phyloP scores from a whole-genome alignment of 2,888 invertebrate species.

The Trissolcus japonicus region DNA sequence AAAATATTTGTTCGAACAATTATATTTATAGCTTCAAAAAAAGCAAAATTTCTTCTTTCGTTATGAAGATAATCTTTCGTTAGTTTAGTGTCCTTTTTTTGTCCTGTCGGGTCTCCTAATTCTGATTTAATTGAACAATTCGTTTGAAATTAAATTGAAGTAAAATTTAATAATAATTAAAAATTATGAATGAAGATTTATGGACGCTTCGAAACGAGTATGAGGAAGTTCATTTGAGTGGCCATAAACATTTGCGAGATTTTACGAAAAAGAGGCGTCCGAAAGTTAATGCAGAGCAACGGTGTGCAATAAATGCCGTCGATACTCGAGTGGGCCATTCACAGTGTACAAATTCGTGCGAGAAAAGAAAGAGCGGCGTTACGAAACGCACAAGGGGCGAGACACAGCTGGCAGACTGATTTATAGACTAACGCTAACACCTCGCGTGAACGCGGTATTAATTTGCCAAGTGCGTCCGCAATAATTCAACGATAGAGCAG shows the following conservation, averaged over 20 bases:
- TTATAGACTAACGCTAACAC: constrained; percentile 57
- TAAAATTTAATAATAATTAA: too few species aligned
- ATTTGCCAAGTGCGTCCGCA: constrained; percentile 59
- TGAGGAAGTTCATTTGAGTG: not conserved
- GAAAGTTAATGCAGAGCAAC: constrained; percentile 42
- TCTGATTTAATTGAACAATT: too few species aligned
- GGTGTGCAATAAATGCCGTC: constrained; percentile 40
- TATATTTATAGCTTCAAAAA: too few species aligned
- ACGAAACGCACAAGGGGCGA: constrained; percentile 51
- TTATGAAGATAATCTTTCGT: too few species aligned
- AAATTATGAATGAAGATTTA: too few species aligned
- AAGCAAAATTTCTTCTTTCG: too few species aligned
- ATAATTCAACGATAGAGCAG: constrained; percentile 57
- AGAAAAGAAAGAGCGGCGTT: constrained; percentile 51
- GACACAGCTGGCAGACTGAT: constrained; percentile 54
- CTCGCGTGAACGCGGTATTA: constrained; percentile 57
- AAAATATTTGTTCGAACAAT: too few species aligned
- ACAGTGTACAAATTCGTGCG: constrained; percentile 43
- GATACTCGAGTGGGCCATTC: constrained; percentile 44
- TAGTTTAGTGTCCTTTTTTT: too few species aligned
- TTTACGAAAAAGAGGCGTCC: constrained; percentile 25
- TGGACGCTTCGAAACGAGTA: too few species aligned
- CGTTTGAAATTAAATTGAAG: too few species aligned
- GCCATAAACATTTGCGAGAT: constrained; percentile 16
- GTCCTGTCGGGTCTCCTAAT: too few species aligned